phyloP scores from a whole-genome alignment of 2,888 invertebrate genomes.

The Nyleta sp. region DNA sequence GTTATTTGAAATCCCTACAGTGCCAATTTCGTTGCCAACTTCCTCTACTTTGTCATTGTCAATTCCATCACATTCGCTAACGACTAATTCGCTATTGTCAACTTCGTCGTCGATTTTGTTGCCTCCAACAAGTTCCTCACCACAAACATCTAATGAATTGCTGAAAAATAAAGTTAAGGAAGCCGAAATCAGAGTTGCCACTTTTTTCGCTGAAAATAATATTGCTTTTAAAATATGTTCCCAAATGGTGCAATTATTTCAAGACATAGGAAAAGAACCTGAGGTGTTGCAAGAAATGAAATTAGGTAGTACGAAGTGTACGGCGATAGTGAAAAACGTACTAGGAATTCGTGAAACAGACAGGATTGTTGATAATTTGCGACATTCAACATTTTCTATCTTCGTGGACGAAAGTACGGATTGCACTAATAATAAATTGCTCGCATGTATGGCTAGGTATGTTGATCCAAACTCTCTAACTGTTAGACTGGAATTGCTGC shows the following conservation, averaged over 20 bases:
- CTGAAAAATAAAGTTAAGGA: not conserved
- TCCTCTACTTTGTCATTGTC: too few relatives aligned
- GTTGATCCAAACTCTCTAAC: not conserved
- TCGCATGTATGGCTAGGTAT: not conserved
- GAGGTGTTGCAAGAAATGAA: not conserved
- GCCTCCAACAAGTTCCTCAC: too few relatives aligned
- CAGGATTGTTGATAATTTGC: conserved; percentile 1
- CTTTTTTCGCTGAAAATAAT: conserved; percentile 16
- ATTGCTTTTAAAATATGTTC: not conserved
- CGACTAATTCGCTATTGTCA: too few relatives aligned
- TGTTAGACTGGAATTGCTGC: not conserved
- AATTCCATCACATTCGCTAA: too few relatives aligned
- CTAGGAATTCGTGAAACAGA: not conserved
- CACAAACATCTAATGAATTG: too few relatives aligned
- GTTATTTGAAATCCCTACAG: too few relatives aligned
- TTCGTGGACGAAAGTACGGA: conserved; percentile 33
- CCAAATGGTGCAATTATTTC: not conserved
- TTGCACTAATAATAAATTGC: conserved; percentile 36
- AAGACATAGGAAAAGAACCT: not conserved
- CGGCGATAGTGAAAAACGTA: not conserved
- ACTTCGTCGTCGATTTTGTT: too few relatives aligned
- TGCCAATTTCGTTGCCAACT: too few relatives aligned
- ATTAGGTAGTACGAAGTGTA: conserved; percentile 6
- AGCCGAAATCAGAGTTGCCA: not conserved
- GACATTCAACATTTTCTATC: conserved; percentile 14